A percentile compares a stretch with the other conserved stretches of the same genome.
phyloP scores from a whole-genome alignment of 2,797 vertebrate genomes.

The Poecilia gillii region DNA sequence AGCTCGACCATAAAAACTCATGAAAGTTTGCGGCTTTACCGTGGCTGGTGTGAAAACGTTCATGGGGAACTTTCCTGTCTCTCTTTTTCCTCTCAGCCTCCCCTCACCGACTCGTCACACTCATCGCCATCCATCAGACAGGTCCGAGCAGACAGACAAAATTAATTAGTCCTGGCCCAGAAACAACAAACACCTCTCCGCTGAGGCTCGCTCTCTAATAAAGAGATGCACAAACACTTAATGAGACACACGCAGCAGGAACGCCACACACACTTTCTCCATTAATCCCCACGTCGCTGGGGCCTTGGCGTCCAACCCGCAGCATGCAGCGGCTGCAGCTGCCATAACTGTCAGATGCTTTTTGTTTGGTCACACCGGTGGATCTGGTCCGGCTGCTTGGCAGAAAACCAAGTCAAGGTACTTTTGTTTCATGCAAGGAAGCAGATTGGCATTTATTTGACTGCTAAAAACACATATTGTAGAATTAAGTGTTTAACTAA shows the following conservation, averaged over 20 bases:
- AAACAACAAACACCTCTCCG: constrained; percentile 46
- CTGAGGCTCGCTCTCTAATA: constrained; percentile 33
- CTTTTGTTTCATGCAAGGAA: background rate
- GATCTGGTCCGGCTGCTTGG: constrained; percentile 1
- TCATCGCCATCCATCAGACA: constrained; percentile 14
- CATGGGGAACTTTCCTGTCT: background rate
- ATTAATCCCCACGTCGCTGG: constrained; percentile 17
- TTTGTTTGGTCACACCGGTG: constrained; percentile 25
- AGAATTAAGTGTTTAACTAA: background rate
- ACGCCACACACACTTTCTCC: constrained; percentile 17
- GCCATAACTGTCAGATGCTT: constrained; percentile 24
- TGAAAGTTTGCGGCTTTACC: too few relatives aligned
- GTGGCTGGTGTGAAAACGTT: background rate
- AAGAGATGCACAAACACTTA: constrained; percentile 38
- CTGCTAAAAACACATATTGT: background rate
- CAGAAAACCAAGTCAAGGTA: background rate
- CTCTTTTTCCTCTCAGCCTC: background rate
- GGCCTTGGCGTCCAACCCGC: constrained; percentile 6
- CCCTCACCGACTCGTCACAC: constrained; percentile 38
- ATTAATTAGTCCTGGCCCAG: constrained; percentile 61
- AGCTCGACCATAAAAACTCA: background rate
- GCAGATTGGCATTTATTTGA: constrained; percentile 26
- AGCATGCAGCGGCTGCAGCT: constrained; percentile 43
- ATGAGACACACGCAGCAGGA: constrained; percentile 22
- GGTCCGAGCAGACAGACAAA: constrained; percentile 26